Base-by-base conservation (phyloP, 2,797 vertebrate species). In the Nannoperca australis region DNA sequence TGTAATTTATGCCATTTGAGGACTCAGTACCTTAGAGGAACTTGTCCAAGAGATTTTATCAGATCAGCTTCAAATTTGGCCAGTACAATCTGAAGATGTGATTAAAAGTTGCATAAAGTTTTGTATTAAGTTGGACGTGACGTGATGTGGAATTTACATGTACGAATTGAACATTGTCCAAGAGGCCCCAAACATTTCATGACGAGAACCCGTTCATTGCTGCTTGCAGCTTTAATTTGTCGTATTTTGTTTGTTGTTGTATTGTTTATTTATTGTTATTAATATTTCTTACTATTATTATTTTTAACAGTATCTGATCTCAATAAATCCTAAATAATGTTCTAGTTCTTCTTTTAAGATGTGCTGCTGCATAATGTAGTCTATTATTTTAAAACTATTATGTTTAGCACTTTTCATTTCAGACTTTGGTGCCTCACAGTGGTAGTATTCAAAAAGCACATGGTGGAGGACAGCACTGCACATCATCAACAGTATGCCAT, bases 341-440 rank as follows among this genome's bases (percentile, higher is more conserved):
- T 47, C 2, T 65, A n/a, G 20, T 22, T 30, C 7, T 59, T 13
- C 3, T 60, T 67, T 76, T 61, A 20, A 34, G 2, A 5, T 47
- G 1, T 64, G 4, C 7, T 34, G 11, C 15, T 36, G 47, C 17
- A 27, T 60, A 10, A 47, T 34, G 6, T 38, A 18, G 22, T 51
- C 5, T 42, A 12, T 34, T 45, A 45, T 58, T 49, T n/a, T 24
- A 9, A 45, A 56, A 8, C 7, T n/a, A 22, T 63, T 27, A 44
- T 11, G n/a, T 68, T 20, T 51, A 34, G 2, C 1, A 59, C 2
- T 27, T 56, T 55, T 62, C 2, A 50, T 36, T 42, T 45, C 47
- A 34, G 10, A 18, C 38, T 51, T 9, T 54, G 24, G 40, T 40
- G 54, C 47, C 53, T 38, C 53, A 32, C 47, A 75, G 24, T 73